Evolutionary conservation across 2,113 vertebrate species (phyloP), one percentile per base, ranked within the genome.

Genomic region (Typhlomys cinereus): DNA sequence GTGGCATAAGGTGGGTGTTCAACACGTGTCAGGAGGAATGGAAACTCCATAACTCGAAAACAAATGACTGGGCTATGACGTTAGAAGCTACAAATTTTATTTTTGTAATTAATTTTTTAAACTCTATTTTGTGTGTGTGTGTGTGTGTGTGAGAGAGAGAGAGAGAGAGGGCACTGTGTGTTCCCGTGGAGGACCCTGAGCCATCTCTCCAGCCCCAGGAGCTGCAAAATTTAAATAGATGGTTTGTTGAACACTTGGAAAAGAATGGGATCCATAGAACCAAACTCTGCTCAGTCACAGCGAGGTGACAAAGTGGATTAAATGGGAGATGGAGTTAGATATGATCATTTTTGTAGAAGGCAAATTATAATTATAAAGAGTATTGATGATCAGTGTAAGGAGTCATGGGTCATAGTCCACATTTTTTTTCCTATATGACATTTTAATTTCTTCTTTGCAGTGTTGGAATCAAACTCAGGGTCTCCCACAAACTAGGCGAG

Each of bases 31-130:
- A 79, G 25, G 39, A 90, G 82, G 25, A 94, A 82, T 66, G 5
- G 14, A 92, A 76, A 71, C 36, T 76, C 39, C 44, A 50, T 57
- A 89, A 57, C 50, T 83, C 90, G 87, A 92, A 92, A 67, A 82
- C 48, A 73, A 94, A 61, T 71, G 41, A 66, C 36, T 70, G 4
- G 31, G 71, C 48, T 78, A 5, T 64, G 15, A 44, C 74, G 39
- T 74, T 59, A 70, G 88, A 91, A 86, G 18, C 50, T 46, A 78
- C 85, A 61, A 76, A 90, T 76, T 61, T 81, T n/a, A n/a, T n/a
- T n/a, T n/a, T n/a, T n/a, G n/a, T n/a, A n/a, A n/a, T n/a, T n/a
- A n/a, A n/a, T n/a, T n/a, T n/a, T n/a, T n/a, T n/a, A n/a, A n/a
- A n/a, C n/a, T n/a, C n/a, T n/a, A n/a, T n/a, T n/a, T n/a, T n/a